These are phyloP conservation scores for Brassicogethes aeneus DNA, from an alignment of 2,888 invertebrate genomes.

Conservation along the genomic window DNA sequence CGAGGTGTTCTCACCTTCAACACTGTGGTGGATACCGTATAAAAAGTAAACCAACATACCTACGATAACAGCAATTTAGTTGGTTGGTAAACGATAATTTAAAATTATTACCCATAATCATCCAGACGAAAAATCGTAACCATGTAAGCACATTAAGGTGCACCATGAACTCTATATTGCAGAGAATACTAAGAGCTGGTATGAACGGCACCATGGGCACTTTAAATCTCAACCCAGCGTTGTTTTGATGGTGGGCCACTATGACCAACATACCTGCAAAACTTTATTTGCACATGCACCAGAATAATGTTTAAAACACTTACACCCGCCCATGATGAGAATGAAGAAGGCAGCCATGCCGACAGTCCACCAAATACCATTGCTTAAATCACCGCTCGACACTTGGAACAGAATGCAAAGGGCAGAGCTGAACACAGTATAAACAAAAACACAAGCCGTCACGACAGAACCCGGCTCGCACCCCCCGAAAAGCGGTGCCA, in stretches of 20 bases:
- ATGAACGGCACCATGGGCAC: conserved; percentile 75
- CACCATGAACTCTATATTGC: conserved; percentile 76
- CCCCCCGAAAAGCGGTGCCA: conserved; percentile 64
- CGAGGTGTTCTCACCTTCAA: conserved; percentile 56
- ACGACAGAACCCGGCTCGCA: conserved; percentile 70
- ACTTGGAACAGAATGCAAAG: conserved; percentile 59
- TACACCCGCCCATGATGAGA: conserved; percentile 54
- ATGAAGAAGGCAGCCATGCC: conserved; percentile 54
- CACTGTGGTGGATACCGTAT: conserved; percentile 80
- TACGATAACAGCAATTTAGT: conserved; percentile 36
- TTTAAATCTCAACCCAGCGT: conserved; percentile 60
- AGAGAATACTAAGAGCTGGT: conserved; percentile 70
- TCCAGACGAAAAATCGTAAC: conserved; percentile 81
- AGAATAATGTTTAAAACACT: conserved; percentile 30
- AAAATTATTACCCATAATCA: conserved; percentile 57
- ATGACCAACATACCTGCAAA: conserved; percentile 59
- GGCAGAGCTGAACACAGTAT: conserved; percentile 57
- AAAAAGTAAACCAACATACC: conserved; percentile 75
- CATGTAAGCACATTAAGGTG: conserved; percentile 73
- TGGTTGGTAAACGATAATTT: too few species aligned
- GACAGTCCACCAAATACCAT: conserved; percentile 60
- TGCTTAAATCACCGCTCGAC: conserved; percentile 42
- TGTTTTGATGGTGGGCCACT: conserved; percentile 61
- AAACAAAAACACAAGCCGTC: conserved; percentile 60
- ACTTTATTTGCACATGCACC: background rate